phyloP scores from a whole-genome alignment of 2,888 invertebrate genomes.

The Amphimallon solstitiale region DNA sequence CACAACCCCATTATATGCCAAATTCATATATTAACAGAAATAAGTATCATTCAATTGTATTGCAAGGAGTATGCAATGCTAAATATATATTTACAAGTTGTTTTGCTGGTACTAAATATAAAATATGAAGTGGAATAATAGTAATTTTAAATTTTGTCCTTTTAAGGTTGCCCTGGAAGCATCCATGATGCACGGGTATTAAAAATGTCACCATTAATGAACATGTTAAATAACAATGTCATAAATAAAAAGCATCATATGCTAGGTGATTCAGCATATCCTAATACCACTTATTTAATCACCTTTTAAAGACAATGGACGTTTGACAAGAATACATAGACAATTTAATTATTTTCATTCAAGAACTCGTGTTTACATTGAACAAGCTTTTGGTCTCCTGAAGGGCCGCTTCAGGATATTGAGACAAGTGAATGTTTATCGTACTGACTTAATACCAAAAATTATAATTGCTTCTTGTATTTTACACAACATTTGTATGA shows the following conservation, averaged over 20 bases:
- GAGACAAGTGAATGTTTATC: background rate
- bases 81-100: background rate
- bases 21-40: background rate
- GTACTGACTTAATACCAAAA: background rate
- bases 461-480: background rate
- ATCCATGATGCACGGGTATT: background rate
- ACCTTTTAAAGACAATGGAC: background rate
- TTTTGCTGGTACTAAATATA: background rate
- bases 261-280: background rate
- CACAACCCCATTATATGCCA: background rate
- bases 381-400: too few relatives aligned
- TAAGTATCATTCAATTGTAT: slow-evolving; percentile 2
- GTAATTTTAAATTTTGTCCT: background rate
- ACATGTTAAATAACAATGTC: background rate
- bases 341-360: background rate
- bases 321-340: background rate
- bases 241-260: background rate
- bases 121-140: background rate
- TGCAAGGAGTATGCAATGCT: background rate
- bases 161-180: background rate
- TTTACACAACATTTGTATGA: background rate
- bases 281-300: background rate
- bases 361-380: background rate
- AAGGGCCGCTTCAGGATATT: background rate
- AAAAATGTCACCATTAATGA: background rate